phyloP scores from a whole-genome alignment of 2,888 invertebrate species.

The Danaus chrysippus region DNA sequence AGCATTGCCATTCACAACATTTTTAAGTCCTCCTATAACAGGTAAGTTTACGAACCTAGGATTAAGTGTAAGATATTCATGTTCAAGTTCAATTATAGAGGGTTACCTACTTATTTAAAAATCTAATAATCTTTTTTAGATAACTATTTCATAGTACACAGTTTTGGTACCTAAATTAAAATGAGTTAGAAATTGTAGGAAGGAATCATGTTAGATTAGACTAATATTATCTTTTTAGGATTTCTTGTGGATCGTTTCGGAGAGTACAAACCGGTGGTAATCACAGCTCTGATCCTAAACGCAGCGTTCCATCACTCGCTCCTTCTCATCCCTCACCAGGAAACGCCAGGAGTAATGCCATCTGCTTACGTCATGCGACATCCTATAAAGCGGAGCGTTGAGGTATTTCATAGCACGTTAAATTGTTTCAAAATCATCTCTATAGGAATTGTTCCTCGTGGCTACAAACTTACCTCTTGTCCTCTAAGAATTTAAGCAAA shows the following conservation, averaged over 20 bases:
- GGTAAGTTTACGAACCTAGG: conserved; percentile 68
- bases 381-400: conserved; percentile 83
- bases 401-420: conserved; percentile 65
- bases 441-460: conserved; percentile 44
- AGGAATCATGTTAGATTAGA: neutral
- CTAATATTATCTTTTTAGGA: conserved; percentile 73
- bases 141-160: too few relatives aligned
- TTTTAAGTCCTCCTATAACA: conserved; percentile 90
- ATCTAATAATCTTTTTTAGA: too few relatives aligned
- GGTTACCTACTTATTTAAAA: too few relatives aligned
- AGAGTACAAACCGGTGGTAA: conserved; percentile 90
- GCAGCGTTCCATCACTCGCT: conserved; percentile 89
- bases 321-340: conserved; percentile 88
- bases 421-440: conserved; percentile 48
- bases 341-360: conserved; percentile 86
- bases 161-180: too few relatives aligned
- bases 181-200: too few relatives aligned
- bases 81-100: too few relatives aligned
- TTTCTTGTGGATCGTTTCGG: conserved; percentile 92
- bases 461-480: conserved; percentile 51
- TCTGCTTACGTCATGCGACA: conserved; percentile 87
- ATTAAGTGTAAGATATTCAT: neutral
- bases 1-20: conserved; percentile 91
- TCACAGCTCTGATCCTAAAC: conserved; percentile 86
- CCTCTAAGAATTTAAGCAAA: conserved; percentile 77